Evolutionary conservation across 2,888 invertebrate genomes (phyloP).

Genomic region (Tetanocera ferruginea): DNA sequence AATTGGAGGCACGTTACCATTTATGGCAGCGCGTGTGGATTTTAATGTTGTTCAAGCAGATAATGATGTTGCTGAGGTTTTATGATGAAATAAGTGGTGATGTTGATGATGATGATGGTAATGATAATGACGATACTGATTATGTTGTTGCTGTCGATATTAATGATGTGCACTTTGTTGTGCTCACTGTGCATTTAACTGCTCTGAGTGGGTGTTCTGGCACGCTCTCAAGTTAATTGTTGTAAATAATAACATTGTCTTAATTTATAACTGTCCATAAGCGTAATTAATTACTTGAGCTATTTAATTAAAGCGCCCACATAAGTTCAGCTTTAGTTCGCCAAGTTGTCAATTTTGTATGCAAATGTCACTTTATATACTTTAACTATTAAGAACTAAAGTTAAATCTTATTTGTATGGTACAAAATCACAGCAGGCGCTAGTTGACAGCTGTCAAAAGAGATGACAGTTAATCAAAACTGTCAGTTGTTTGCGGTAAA

Average conservation of each 20-base stretch:
- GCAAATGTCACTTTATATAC: neutral
- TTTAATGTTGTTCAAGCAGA: neutral
- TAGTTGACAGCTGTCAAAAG: neutral
- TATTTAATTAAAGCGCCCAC: neutral
- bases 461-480: neutral
- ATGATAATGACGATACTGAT: neutral
- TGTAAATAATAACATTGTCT: neutral
- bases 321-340: neutral
- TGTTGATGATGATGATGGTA: neutral
- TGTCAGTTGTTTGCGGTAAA: too few species aligned
- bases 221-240: slow-evolving; percentile 2
- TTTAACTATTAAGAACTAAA: neutral
- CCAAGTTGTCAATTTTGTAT: neutral
- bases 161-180: neutral
- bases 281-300: neutral
- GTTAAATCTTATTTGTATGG: neutral
- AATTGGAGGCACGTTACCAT: slow-evolving; percentile 8
- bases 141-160: neutral
- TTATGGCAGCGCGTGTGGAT: neutral
- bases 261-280: slow-evolving; percentile 3
- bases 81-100: neutral
- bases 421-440: neutral
- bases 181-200: neutral
- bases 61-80: neutral
- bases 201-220: neutral